Percentiles rank a stretch among this genome's conserved stretches.
Evolutionary conservation across 2,797 vertebrate species (phyloP).

Genomic region (Allobates femoralis): DNA sequence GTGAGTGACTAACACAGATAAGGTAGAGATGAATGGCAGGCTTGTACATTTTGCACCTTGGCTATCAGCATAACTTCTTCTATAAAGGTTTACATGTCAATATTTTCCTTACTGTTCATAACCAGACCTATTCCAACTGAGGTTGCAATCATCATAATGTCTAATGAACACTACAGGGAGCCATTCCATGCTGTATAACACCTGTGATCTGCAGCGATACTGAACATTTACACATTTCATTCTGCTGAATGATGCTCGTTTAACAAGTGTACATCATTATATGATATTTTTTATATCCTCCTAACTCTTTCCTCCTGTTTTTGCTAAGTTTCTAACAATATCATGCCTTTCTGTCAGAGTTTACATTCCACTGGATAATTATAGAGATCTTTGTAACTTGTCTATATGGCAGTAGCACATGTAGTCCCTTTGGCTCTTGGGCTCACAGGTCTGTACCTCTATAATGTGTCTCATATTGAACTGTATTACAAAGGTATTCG

Average conservation of each 20-base stretch:
- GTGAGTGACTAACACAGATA: not conserved
- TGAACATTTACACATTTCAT: not conserved
- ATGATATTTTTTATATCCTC: too few relatives aligned
- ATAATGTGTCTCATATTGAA: too few relatives aligned
- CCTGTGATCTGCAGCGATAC: not conserved
- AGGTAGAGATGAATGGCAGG: not conserved
- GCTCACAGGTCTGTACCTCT: too few relatives aligned
- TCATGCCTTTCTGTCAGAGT: not conserved
- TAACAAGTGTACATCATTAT: not conserved
- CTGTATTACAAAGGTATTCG: too few relatives aligned
- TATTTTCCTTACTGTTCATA: not conserved
- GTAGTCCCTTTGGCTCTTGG: too few relatives aligned
- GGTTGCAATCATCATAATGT: constrained; percentile 6
- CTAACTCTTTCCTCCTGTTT: not conserved
- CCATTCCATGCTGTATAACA: not conserved
- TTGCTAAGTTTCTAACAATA: not conserved
- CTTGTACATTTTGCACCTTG: not conserved
- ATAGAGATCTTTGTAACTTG: not conserved
- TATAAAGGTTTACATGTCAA: constrained; percentile 8
- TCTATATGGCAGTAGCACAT: too few relatives aligned
- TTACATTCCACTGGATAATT: not conserved
- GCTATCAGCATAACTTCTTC: not conserved
- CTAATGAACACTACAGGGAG: constrained; percentile 7
- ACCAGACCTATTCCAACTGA: not conserved
- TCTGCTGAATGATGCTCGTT: not conserved